Percentiles rank a stretch among this genome's conserved stretches.
Conservation (phyloP, 2,888 invertebrate genomes). For the Dryobotodes eremita region DNA sequence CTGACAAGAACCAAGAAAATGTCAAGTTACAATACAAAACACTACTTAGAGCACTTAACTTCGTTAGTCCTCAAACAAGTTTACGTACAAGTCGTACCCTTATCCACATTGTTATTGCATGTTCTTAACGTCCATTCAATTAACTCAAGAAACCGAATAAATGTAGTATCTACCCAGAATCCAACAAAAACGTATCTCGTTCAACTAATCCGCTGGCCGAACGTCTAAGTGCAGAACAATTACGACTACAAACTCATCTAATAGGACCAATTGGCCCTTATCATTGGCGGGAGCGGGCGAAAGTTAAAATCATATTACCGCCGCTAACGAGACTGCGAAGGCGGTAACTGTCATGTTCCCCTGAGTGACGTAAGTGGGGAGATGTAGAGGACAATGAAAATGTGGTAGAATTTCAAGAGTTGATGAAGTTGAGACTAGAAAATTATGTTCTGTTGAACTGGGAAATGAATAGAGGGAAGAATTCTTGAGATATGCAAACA, state of each 20-base stretch:
- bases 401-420: neutral
- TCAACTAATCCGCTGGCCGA: constrained; percentile 65
- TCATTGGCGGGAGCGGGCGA: constrained; percentile 74
- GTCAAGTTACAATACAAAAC: constrained; percentile 7
- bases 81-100: constrained; percentile 7
- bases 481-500: too few relatives aligned
- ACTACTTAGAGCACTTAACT: constrained; percentile 1
- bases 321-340: constrained; percentile 79
- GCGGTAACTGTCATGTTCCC: constrained; percentile 71
- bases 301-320: constrained; percentile 80
- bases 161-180: constrained; percentile 12
- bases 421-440: too few relatives aligned
- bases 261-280: constrained; percentile 79
- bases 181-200: constrained; percentile 51
- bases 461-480: too few relatives aligned
- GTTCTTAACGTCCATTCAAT: constrained; percentile 32
- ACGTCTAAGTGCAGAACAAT: constrained; percentile 72
- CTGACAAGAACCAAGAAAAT: neutral
- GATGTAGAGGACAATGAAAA: constrained; percentile 34
- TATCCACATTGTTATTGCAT: constrained; percentile 34
- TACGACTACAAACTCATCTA: constrained; percentile 75
- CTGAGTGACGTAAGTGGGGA: constrained; percentile 46
- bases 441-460: too few relatives aligned
- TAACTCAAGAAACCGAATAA: constrained; percentile 28
- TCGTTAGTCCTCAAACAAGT: constrained; percentile 21